Conservation (phyloP, 2,797 vertebrate genomes). For the Acanthopagrus latus region DNA sequence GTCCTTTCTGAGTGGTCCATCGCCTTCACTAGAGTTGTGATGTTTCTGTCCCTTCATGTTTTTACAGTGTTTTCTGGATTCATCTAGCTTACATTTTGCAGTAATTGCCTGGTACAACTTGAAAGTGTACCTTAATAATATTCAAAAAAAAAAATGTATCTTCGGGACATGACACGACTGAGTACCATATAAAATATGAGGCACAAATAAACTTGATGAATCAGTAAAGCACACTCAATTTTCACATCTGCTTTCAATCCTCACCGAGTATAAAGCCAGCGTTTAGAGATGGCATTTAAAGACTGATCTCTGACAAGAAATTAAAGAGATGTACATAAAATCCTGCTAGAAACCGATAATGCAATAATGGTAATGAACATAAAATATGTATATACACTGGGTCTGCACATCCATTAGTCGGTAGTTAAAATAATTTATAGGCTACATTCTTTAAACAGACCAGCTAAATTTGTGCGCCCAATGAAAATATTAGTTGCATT, state of each 20-base stretch:
- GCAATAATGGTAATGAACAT: too few relatives aligned
- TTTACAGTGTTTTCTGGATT: not conserved
- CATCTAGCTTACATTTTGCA: not conserved
- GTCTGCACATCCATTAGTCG: too few relatives aligned
- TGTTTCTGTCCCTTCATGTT: not conserved
- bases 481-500: too few relatives aligned
- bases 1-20: not conserved
- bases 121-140: not conserved
- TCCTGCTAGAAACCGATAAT: too few relatives aligned
- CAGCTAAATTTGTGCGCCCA: too few relatives aligned
- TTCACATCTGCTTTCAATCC: not conserved
- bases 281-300: not conserved
- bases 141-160: not conserved
- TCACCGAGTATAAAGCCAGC: not conserved
- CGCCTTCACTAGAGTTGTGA: not conserved
- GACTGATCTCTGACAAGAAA: too few relatives aligned
- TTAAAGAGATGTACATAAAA: too few relatives aligned
- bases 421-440: too few relatives aligned
- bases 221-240: not conserved
- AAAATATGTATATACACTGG: too few relatives aligned
- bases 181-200: not conserved
- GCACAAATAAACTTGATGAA: not conserved
- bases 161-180: not conserved
- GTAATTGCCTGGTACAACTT: not conserved
- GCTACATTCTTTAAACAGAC: too few relatives aligned